phyloP scores from a whole-genome alignment of 2,888 invertebrate species.

The Chrysomela aeneicollis region DNA sequence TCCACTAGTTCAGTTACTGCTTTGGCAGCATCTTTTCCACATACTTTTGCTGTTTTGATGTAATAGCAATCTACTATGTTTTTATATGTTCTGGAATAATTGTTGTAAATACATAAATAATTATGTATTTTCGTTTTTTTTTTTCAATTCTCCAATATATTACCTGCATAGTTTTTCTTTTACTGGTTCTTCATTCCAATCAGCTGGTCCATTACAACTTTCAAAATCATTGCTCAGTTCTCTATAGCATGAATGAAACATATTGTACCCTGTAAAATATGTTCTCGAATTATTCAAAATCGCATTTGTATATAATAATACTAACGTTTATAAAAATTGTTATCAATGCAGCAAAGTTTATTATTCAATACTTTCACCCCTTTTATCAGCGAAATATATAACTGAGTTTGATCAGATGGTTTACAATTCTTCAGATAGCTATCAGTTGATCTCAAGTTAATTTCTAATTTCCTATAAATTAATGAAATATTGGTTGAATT shows the following conservation, averaged over 20 bases:
- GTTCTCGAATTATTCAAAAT: no score
- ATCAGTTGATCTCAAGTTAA: constrained; percentile 58
- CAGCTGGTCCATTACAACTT: constrained; percentile 64
- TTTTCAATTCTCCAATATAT: constrained; percentile 7
- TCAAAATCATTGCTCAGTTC: constrained; percentile 63
- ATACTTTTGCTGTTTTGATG: constrained; percentile 62
- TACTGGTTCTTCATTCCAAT: constrained; percentile 65
- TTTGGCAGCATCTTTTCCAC: constrained; percentile 62
- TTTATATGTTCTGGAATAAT: constrained; percentile 59
- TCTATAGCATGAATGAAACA: constrained; percentile 46
- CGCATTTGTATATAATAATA: constrained; percentile 14
- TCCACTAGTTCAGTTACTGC: constrained; percentile 55
- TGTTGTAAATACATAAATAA: constrained; percentile 9
- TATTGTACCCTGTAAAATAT: constrained; percentile 41
- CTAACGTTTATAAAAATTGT: constrained; percentile 24
- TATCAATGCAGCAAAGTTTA: constrained; percentile 53
- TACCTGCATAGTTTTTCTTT: constrained; percentile 61
- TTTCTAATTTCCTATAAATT: constrained; percentile 51
- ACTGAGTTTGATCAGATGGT: constrained; percentile 57
- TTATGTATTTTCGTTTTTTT: constrained; percentile 9
- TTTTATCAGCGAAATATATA: constrained; percentile 62
- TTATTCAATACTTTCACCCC: constrained; percentile 60
- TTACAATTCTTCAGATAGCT: constrained; percentile 58
- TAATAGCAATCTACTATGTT: constrained; percentile 65
- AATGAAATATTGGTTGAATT: constrained; percentile 1